phyloP scores from a whole-genome alignment of 2,113 vertebrate genomes.

The Oncorhynchus mykiss region DNA sequence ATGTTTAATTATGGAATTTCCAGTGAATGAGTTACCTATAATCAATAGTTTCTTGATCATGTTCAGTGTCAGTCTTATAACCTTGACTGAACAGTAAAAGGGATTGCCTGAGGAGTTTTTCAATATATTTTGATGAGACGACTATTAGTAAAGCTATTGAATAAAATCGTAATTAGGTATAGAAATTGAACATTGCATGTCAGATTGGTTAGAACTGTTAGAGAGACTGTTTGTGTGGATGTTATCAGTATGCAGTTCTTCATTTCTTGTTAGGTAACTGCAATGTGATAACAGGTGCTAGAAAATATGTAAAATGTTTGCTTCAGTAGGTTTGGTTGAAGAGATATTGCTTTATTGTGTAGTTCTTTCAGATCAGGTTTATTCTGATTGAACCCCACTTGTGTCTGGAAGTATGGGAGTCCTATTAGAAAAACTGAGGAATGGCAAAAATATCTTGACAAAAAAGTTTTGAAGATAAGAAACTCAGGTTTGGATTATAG shows the following conservation, averaged over 20 bases:
- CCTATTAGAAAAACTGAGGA: neutral
- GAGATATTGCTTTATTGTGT: no score
- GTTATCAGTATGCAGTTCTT: no score
- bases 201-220: no score
- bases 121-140: neutral
- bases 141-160: neutral
- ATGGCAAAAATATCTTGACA: neutral
- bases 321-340: no score
- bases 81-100: neutral
- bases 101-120: neutral
- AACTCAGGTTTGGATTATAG: slow-evolving; percentile 23
- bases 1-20: neutral
- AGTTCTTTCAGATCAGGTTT: no score
- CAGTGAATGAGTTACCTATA: neutral
- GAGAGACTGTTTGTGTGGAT: no score
- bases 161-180: neutral
- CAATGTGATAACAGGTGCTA: no score
- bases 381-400: no score
- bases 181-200: no score
- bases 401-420: neutral
- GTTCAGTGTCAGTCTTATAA: neutral
- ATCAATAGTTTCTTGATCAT: neutral
- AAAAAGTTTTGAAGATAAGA: neutral
- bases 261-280: no score
- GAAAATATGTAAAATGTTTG: no score